A percentile compares a stretch with the other conserved stretches of the same genome.
These are phyloP conservation scores for Psylliodes chrysocephalus DNA, from an alignment of 2,888 invertebrate genomes.

Conservation along the genomic window DNA sequence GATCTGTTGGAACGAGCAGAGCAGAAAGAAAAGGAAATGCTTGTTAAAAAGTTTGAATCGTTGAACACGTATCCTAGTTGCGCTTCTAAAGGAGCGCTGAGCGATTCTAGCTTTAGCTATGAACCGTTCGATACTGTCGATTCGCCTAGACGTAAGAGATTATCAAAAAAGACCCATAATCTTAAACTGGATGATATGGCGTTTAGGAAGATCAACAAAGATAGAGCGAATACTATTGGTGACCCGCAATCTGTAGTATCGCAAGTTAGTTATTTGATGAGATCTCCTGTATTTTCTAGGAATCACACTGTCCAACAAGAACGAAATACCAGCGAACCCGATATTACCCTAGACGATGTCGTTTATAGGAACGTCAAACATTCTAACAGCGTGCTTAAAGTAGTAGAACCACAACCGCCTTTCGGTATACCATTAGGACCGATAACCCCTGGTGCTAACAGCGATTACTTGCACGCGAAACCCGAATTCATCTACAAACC, in stretches of 20 bases:
- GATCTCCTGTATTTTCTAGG: slow-evolving; percentile 73
- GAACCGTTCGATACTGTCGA: slow-evolving; percentile 59
- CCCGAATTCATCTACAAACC: slow-evolving; percentile 70
- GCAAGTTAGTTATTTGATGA: slow-evolving; percentile 74
- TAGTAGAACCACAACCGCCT: slow-evolving; percentile 85
- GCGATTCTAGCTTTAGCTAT: slow-evolving; percentile 62
- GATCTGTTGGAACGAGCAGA: slow-evolving; percentile 84
- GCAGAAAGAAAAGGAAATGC: slow-evolving; percentile 70
- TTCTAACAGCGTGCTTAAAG: slow-evolving; percentile 77
- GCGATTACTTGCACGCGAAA: slow-evolving; percentile 84
- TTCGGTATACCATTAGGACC: slow-evolving; percentile 92
- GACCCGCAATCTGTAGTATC: slow-evolving; percentile 65
- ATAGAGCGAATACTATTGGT: slow-evolving; percentile 65
- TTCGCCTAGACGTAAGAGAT: slow-evolving; percentile 55
- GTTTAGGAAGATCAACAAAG: slow-evolving; percentile 76
- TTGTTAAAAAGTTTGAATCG: slow-evolving; percentile 52
- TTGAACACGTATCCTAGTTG: slow-evolving; percentile 50
- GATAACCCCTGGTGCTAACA: slow-evolving; percentile 80
- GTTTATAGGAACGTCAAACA: slow-evolving; percentile 83
- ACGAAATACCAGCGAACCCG: slow-evolving; percentile 71
- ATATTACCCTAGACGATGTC: slow-evolving; percentile 85
- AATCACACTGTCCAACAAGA: slow-evolving; percentile 64
- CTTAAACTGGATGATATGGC: slow-evolving; percentile 84
- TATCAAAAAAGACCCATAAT: slow-evolving; percentile 63
- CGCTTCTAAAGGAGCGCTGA: slow-evolving; percentile 57